Base-by-base conservation (phyloP, 2,113 vertebrate species). In the Hypocryptadius cinnamomeus region DNA sequence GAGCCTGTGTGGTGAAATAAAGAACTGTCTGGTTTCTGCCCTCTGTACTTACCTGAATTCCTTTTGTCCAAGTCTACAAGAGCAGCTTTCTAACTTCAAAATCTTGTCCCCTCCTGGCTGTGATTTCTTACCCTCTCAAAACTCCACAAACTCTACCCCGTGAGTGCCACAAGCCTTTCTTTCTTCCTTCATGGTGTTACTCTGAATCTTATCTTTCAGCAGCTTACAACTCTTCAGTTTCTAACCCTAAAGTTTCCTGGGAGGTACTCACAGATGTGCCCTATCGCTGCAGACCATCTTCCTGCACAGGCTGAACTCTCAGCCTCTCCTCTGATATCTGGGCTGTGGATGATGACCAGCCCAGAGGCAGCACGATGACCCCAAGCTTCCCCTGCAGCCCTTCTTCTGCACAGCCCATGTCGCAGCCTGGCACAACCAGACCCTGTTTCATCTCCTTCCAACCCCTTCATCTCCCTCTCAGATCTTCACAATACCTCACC, bases 331-430 rank as follows among this genome's bases (percentile, higher is more conserved):
- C 31, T 7, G 1, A 9, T 33, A 45, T 2, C 40, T 0, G 1
- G 66, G 65, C 47, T 48, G 20, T 15, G 57, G 35, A 40, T 44
- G 44, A 63, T 30, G 17, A n/a, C 35, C n/a, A 59, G 28, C 54
- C 40, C 2, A 0, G 24, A 35, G 33, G 8, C 3, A 37, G 42
- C n/a, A 69, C 0, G 0, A 51, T 30, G 35, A 20, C 27, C 30
- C 27, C 33, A 63, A 6, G 42, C 33, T 45, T 76, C 9, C 47
- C 25, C 31, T 37, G 6, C 11, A 48, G 54, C 51, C 47, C 27
- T 4, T 19, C 45, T 42, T 28, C 71, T 56, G 40, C 72, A 60
- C 15, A 31, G 79, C 23, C 22, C 7, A 2, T 10, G 15, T 42
- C 37, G 31, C 31, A 28, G 3, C 27, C n/a, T 20, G 30, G 37